phyloP scores from a whole-genome alignment of 2,888 invertebrate species.

The Malthinus seriepunctatus region DNA sequence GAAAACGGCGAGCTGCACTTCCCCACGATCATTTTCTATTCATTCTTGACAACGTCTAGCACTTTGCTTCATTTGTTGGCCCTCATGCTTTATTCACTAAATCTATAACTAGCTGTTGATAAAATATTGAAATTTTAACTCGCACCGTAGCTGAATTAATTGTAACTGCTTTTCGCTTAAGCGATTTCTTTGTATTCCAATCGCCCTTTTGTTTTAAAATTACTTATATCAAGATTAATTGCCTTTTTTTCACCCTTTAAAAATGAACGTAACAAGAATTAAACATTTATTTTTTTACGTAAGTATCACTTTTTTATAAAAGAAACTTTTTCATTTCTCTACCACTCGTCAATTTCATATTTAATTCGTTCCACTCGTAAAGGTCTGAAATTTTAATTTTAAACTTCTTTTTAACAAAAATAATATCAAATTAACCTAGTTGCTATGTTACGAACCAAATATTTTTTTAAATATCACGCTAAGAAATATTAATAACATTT shows the following conservation, averaged over 20 bases:
- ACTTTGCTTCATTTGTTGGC: slow-evolving; percentile 49
- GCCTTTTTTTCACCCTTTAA: no score
- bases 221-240: no score
- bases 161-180: neutral
- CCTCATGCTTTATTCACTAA: slow-evolving; percentile 51
- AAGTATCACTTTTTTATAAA: neutral
- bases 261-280: no score
- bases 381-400: neutral
- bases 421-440: no score
- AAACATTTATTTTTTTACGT: no score
- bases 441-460: neutral
- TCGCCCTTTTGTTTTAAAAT: no score
- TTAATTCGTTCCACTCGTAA: no score
- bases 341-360: no score
- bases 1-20: slow-evolving; percentile 39
- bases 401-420: slow-evolving; percentile 1
- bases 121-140: slow-evolving; percentile 48
- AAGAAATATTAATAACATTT: slow-evolving; percentile 29
- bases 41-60: slow-evolving; percentile 48
- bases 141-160: slow-evolving; percentile 31
- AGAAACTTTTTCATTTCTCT: neutral
- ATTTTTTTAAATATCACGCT: slow-evolving; percentile 12
- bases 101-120: slow-evolving; percentile 52
- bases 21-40: slow-evolving; percentile 51
- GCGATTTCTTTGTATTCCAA: no score